phyloP scores from a whole-genome alignment of 2,797 vertebrate genomes.

The Streptopelia turtur region DNA sequence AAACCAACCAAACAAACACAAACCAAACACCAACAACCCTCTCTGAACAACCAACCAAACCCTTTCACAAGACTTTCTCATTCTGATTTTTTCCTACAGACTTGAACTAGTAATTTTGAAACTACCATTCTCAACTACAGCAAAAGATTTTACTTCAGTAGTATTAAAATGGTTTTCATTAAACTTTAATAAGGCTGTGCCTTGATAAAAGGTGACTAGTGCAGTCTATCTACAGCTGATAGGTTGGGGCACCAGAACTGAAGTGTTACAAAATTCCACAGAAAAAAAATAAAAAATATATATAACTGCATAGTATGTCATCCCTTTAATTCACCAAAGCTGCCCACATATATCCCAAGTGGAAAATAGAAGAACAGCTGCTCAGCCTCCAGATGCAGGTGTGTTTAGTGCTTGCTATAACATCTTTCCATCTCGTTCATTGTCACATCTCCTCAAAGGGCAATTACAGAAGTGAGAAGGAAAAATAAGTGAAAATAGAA shows the following conservation, averaged over 20 bases:
- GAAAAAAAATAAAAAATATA: neutral
- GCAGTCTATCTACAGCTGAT: neutral
- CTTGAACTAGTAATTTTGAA: neutral
- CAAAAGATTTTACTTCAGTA: neutral
- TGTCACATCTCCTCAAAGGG: slow-evolving; percentile 1
- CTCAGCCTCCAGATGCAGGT: neutral
- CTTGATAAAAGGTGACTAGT: neutral
- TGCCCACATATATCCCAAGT: neutral
- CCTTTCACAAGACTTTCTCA: neutral
- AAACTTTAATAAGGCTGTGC: neutral
- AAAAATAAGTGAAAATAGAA: neutral
- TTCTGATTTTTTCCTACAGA: neutral
- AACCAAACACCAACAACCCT: neutral
- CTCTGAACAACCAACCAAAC: neutral
- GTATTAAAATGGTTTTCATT: neutral
- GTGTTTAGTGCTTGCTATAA: neutral
- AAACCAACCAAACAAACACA: neutral
- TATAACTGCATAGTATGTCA: neutral
- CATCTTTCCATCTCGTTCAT: neutral
- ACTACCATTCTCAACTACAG: neutral
- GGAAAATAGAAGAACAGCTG: slow-evolving; percentile 13
- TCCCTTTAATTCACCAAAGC: slow-evolving; percentile 34
- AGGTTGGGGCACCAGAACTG: neutral
- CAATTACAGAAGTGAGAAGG: neutral
- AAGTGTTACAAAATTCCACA: neutral